These are phyloP conservation scores for Zeugodacus cucurbitae DNA, from an alignment of 1,140 invertebrate species.

Conservation along the genomic window DNA sequence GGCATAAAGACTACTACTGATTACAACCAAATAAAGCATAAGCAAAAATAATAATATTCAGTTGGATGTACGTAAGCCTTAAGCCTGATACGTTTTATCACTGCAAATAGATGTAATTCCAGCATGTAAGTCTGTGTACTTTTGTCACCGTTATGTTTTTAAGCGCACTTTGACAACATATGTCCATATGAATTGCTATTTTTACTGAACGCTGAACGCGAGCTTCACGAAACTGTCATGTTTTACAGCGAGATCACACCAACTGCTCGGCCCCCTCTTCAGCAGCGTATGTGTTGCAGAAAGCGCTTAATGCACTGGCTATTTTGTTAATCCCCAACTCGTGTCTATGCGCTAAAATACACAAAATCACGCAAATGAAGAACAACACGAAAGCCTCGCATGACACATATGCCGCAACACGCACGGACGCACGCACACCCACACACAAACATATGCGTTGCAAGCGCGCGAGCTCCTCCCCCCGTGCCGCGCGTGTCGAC, in stretches of 20 bases:
- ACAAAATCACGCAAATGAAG: neutral
- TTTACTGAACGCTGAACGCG: neutral
- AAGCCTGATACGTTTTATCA: too few relatives aligned
- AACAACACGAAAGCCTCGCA: neutral
- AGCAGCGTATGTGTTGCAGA: too few relatives aligned
- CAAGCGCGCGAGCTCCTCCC: neutral
- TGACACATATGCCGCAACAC: neutral
- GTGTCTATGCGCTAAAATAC: conserved; percentile 5
- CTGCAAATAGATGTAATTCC: too few relatives aligned
- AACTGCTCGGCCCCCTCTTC: neutral
- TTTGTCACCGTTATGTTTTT: too few relatives aligned
- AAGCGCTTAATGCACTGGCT: neutral
- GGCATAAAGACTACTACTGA: too few relatives aligned
- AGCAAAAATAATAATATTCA: too few relatives aligned
- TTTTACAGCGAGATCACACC: neutral
- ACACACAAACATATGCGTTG: neutral
- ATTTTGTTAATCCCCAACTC: conserved; percentile 27
- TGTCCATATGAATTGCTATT: neutral
- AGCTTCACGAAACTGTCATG: neutral
- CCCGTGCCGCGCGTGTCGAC: neutral
- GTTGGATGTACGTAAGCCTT: too few relatives aligned
- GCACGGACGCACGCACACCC: neutral
- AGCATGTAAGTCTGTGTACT: too few relatives aligned
- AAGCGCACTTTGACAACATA: too few relatives aligned
- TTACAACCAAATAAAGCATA: too few relatives aligned